Evolutionary conservation across 2,888 invertebrate species (phyloP).

Genomic region (Alitta virens): DNA sequence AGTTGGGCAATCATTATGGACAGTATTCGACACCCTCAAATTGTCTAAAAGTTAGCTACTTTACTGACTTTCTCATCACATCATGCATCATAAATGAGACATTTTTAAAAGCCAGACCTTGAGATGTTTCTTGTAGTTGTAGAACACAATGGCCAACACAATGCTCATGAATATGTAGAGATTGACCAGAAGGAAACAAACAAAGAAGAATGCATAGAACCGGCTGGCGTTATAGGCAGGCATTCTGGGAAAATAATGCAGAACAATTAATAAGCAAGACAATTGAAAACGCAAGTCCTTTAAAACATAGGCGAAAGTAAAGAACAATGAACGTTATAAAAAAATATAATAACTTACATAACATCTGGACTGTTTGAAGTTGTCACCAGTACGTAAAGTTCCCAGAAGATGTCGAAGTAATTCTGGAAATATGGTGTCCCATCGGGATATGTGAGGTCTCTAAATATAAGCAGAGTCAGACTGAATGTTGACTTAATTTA

Average conservation of each 20-base stretch:
- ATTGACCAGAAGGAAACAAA: slow-evolving; percentile 56
- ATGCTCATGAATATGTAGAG: slow-evolving; percentile 69
- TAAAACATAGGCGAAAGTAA: no score
- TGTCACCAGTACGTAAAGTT: slow-evolving; percentile 60
- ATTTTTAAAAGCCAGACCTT: slow-evolving; percentile 43
- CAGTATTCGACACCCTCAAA: no score
- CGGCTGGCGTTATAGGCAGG: slow-evolving; percentile 57
- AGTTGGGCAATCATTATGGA: no score
- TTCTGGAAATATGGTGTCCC: slow-evolving; percentile 56
- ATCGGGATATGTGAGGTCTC: slow-evolving; percentile 47
- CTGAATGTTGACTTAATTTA: no score
- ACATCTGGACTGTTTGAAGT: slow-evolving; percentile 61
- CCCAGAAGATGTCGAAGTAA: slow-evolving; percentile 58
- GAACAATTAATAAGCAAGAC: no score
- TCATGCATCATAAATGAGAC: no score
- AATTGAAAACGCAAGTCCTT: no score
- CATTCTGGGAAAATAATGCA: slow-evolving; percentile 53
- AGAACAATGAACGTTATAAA: no score
- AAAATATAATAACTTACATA: slow-evolving; percentile 51
- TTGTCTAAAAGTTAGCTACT: no score
- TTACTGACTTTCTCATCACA: no score
- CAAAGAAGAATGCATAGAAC: slow-evolving; percentile 58
- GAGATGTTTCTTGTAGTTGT: slow-evolving; percentile 88
- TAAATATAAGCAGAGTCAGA: no score
- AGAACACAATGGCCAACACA: slow-evolving; percentile 95